phyloP scores from a whole-genome alignment of 2,113 vertebrate species.

The Bothrops jararaca region DNA sequence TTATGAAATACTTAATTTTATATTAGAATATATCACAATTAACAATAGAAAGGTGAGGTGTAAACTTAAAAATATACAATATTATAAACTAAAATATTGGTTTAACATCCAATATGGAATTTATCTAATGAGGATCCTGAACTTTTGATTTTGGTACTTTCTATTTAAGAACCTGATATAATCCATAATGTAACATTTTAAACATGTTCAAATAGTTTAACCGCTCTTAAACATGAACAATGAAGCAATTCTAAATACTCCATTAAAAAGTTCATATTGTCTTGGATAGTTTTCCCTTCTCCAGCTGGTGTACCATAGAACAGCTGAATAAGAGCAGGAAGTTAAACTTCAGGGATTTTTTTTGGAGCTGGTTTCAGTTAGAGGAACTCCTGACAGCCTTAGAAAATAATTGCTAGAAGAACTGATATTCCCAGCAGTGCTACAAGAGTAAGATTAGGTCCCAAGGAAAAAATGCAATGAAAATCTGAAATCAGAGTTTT shows the following conservation, averaged over 20 bases:
- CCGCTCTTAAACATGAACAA: not conserved
- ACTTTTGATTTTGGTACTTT: not conserved
- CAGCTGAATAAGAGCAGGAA: not conserved
- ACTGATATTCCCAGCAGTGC: not conserved
- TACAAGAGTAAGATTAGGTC: not conserved
- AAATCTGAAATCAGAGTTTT: not conserved
- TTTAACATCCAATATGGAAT: not conserved
- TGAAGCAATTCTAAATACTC: not conserved
- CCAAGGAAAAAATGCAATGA: not conserved
- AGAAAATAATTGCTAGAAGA: not conserved
- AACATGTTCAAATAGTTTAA: not conserved
- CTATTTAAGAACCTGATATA: not conserved
- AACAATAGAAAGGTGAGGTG: not conserved
- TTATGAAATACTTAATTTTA: not conserved
- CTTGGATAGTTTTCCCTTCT: not conserved
- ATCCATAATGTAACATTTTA: not conserved
- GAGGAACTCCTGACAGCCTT: not conserved
- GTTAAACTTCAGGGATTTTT: not conserved
- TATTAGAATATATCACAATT: not conserved
- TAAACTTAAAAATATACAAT: not conserved
- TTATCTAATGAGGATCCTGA: not conserved
- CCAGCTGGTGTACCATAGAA: not conserved
- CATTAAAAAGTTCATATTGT: not conserved
- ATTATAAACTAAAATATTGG: not conserved
- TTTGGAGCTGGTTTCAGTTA: not conserved